Conservation (phyloP, 1,140 invertebrate genomes). For the Cecropterus lyciades region DNA sequence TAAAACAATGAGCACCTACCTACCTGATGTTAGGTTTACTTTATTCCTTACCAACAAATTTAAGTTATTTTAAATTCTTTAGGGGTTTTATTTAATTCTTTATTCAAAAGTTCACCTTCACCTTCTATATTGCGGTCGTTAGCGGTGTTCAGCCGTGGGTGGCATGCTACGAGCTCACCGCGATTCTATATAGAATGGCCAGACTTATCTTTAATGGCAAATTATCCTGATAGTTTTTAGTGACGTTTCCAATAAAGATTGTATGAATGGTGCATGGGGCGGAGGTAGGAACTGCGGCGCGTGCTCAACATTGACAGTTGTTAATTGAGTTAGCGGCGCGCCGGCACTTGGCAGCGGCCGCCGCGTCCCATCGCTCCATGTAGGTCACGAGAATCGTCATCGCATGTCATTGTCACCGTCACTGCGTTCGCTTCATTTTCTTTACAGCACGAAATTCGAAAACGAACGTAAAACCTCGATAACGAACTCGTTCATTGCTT, state of each 20-base stretch:
- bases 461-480: too few relatives aligned
- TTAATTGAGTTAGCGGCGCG: slow-evolving; percentile 43
- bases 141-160: too few relatives aligned
- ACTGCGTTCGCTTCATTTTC: slow-evolving; percentile 3
- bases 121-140: too few relatives aligned
- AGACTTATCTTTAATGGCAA: background rate
- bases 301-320: slow-evolving; percentile 32
- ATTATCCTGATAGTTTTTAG: background rate
- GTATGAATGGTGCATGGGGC: background rate
- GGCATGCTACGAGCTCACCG: slow-evolving; percentile 5
- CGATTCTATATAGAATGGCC: slow-evolving; percentile 3
- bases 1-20: too few relatives aligned
- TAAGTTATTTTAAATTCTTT: too few relatives aligned
- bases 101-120: too few relatives aligned
- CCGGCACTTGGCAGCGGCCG: slow-evolving; percentile 20
- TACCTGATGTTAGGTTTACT: too few relatives aligned
- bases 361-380: slow-evolving; percentile 20
- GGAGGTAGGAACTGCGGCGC: slow-evolving; percentile 3
- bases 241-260: slow-evolving; percentile 7
- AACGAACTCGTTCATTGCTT: too few relatives aligned
- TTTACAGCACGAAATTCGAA: background rate
- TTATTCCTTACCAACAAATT: too few relatives aligned
- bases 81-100: too few relatives aligned
- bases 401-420: slow-evolving; percentile 33
- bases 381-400: slow-evolving; percentile 33